A percentile compares a stretch with the other conserved stretches of the same genome.
phyloP scores from a whole-genome alignment of 2,113 vertebrate genomes.

The Larimichthys crocea region DNA sequence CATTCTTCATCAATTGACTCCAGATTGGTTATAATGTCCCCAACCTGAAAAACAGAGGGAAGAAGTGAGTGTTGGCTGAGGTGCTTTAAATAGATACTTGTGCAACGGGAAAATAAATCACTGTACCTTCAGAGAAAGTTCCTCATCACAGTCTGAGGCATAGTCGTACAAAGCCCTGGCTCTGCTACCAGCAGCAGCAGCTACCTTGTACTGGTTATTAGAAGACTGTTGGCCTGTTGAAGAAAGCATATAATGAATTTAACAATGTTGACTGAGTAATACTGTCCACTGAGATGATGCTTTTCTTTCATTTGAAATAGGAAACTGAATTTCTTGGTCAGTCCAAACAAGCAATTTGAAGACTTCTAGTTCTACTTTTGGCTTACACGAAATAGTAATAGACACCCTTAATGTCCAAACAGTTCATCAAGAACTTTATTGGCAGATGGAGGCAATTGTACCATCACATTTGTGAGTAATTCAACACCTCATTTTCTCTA shows the following conservation, averaged over 20 bases:
- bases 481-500: not conserved
- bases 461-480: not conserved
- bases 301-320: not conserved
- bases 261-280: not conserved
- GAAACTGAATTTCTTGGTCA: not conserved
- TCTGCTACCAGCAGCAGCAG: slow-evolving; percentile 64
- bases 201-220: slow-evolving; percentile 34
- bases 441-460: too few species aligned
- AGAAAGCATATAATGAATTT: not conserved
- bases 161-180: slow-evolving; percentile 90
- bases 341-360: not conserved
- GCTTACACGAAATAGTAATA: too few species aligned
- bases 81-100: not conserved
- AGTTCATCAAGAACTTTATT: too few species aligned
- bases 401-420: too few species aligned
- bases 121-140: slow-evolving; percentile 90
- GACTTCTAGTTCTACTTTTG: too few species aligned
- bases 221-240: slow-evolving; percentile 43
- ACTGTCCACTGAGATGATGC: not conserved
- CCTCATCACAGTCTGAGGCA: slow-evolving; percentile 88
- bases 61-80: not conserved
- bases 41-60: slow-evolving; percentile 81
- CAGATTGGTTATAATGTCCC: slow-evolving; percentile 87
- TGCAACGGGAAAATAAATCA: not conserved
- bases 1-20: slow-evolving; percentile 90